phyloP scores from a whole-genome alignment of 1,140 invertebrate species.

The Solenopsis invicta region DNA sequence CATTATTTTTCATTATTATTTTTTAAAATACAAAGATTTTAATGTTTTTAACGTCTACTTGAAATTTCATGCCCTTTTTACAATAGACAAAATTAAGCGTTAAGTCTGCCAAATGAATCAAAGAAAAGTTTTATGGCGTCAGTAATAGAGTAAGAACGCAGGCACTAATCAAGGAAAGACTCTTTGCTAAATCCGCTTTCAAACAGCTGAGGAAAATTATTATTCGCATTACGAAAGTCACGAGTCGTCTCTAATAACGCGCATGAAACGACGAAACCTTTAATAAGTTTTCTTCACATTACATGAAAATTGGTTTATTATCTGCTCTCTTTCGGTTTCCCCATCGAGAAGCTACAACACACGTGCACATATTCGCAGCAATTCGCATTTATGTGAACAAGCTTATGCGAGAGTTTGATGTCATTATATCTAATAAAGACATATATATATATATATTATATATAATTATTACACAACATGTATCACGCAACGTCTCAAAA shows the following conservation, averaged over 20 bases:
- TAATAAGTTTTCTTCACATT: slow-evolving; percentile 58
- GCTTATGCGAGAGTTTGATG: slow-evolving; percentile 28
- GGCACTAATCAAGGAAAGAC: slow-evolving; percentile 19
- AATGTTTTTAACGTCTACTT: no score
- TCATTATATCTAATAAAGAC: slow-evolving; percentile 2
- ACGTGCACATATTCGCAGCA: slow-evolving; percentile 23
- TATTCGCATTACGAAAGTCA: slow-evolving; percentile 72
- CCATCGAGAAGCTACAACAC: slow-evolving; percentile 22
- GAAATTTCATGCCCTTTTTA: not conserved
- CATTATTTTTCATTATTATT: not conserved
- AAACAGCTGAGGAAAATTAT: slow-evolving; percentile 46
- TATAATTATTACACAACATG: not conserved
- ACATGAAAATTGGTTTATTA: slow-evolving; percentile 76
- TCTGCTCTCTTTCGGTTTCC: slow-evolving; percentile 64
- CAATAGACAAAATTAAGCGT: not conserved
- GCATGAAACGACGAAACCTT: slow-evolving; percentile 46
- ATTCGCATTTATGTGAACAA: not conserved
- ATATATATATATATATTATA: not conserved
- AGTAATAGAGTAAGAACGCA: slow-evolving; percentile 17
- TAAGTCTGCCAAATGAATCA: not conserved
- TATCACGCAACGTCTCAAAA: not conserved
- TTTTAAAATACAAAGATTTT: not conserved
- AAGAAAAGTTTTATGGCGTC: slow-evolving; percentile 8
- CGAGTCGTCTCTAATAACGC: slow-evolving; percentile 59
- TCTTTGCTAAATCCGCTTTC: slow-evolving; percentile 48